These are phyloP conservation scores for Anhinga rufa DNA, from an alignment of 2,113 vertebrate species.

Conservation along the genomic window DNA sequence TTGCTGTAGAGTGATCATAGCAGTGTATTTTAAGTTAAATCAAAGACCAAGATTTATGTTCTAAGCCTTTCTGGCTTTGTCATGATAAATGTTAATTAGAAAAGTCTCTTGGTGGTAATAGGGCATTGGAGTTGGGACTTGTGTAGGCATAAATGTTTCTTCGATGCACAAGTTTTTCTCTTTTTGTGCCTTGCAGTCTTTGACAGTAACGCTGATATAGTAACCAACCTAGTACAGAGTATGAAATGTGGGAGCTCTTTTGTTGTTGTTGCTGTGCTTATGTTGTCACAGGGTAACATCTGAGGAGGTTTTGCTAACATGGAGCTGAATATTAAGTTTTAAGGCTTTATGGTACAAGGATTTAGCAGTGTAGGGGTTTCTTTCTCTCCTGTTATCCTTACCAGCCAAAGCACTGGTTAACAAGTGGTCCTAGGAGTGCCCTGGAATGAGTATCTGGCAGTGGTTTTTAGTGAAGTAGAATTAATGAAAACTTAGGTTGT, in stretches of 20 bases:
- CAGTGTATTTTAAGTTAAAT: constrained; percentile 19
- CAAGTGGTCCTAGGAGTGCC: too few relatives aligned
- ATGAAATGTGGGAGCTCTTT: neutral
- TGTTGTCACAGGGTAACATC: neutral
- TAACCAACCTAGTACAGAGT: neutral
- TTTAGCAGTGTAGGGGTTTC: neutral
- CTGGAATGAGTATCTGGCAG: neutral
- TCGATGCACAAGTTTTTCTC: neutral
- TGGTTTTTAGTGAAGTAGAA: neutral
- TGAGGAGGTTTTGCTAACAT: neutral
- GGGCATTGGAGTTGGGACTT: neutral
- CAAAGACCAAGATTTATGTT: constrained; percentile 1
- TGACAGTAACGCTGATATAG: neutral
- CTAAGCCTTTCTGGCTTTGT: neutral
- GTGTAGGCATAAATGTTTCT: neutral
- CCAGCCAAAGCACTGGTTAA: neutral
- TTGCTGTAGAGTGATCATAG: constrained; percentile 1
- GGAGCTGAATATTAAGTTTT: neutral
- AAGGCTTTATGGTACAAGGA: neutral
- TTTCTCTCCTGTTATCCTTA: neutral
- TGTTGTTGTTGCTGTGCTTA: neutral
- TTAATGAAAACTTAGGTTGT: neutral
- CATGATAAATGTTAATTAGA: constrained; percentile 32
- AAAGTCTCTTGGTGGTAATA: neutral
- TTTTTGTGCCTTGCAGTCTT: neutral